These are phyloP conservation scores for Lophotis ruficrista DNA, from an alignment of 2,113 vertebrate genomes.

Conservation along the genomic window DNA sequence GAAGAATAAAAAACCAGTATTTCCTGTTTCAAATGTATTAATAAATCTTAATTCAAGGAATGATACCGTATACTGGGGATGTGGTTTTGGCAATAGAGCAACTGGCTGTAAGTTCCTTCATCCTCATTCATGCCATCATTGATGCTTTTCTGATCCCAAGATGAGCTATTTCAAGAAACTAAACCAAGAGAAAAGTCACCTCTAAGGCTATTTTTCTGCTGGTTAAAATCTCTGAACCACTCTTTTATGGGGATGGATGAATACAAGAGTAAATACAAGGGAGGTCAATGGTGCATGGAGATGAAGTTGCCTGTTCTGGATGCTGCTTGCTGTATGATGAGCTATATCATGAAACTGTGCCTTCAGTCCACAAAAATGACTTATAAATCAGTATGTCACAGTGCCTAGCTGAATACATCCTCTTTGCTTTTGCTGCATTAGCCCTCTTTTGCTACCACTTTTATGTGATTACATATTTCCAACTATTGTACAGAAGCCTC, in stretches of 20 bases:
- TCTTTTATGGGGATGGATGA: neutral
- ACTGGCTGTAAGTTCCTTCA: neutral
- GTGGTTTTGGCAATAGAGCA: neutral
- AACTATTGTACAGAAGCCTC: neutral
- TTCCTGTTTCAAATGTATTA: neutral
- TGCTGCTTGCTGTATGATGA: neutral
- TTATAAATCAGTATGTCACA: neutral
- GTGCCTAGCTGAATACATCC: neutral
- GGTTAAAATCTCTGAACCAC: neutral
- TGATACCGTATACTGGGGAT: neutral
- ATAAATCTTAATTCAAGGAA: neutral
- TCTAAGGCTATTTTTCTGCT: neutral
- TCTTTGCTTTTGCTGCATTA: neutral
- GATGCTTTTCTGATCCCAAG: neutral
- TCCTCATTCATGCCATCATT: neutral
- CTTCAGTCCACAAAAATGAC: neutral
- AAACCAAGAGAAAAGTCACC: neutral
- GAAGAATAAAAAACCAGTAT: neutral
- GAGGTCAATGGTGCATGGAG: neutral
- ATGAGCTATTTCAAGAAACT: neutral
- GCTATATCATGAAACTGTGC: neutral
- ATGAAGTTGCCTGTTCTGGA: neutral
- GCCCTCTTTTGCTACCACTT: neutral
- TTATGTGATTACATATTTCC: neutral
- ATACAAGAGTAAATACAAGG: neutral